These are phyloP conservation scores for Silvanus unidentatus DNA, from an alignment of 2,888 invertebrate genomes.

Conservation along the genomic window DNA sequence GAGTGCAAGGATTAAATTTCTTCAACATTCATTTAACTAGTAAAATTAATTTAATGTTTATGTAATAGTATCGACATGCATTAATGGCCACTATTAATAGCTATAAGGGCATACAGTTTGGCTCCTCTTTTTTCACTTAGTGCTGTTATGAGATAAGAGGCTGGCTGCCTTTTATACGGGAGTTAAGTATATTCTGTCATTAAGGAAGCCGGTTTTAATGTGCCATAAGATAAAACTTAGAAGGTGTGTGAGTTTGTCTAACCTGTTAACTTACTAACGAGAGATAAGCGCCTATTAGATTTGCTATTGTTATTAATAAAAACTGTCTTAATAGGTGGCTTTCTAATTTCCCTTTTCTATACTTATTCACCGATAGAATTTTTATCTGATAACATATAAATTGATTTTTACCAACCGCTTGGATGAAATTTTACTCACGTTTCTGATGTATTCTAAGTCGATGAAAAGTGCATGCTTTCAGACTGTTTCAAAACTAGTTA, in stretches of 20 bases:
- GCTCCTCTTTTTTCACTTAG: slow-evolving; percentile 2
- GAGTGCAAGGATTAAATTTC: too few species aligned
- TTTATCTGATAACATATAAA: background rate
- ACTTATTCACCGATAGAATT: background rate
- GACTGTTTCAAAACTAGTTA: too few species aligned
- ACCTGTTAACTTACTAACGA: slow-evolving; percentile 30
- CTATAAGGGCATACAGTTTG: slow-evolving; percentile 13
- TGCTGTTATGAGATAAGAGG: background rate
- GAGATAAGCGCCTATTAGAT: slow-evolving; percentile 19
- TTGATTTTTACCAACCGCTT: too few species aligned
- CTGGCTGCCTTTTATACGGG: slow-evolving; percentile 18
- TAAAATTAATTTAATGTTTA: too few species aligned
- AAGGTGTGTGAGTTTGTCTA: slow-evolving; percentile 19
- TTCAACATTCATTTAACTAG: too few species aligned
- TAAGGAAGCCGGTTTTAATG: slow-evolving; percentile 32
- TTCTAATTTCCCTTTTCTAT: slow-evolving; percentile 3
- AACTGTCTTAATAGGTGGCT: slow-evolving; percentile 3
- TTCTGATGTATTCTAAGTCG: too few species aligned
- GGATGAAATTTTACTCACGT: too few species aligned
- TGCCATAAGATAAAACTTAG: slow-evolving; percentile 15
- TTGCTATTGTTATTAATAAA: slow-evolving; percentile 13
- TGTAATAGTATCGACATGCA: too few species aligned
- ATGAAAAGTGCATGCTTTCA: too few species aligned
- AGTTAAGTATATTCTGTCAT: slow-evolving; percentile 38
- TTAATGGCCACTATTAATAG: slow-evolving; percentile 6